phyloP scores from a whole-genome alignment of 2,113 vertebrate genomes.

The Aramus guarauna region DNA sequence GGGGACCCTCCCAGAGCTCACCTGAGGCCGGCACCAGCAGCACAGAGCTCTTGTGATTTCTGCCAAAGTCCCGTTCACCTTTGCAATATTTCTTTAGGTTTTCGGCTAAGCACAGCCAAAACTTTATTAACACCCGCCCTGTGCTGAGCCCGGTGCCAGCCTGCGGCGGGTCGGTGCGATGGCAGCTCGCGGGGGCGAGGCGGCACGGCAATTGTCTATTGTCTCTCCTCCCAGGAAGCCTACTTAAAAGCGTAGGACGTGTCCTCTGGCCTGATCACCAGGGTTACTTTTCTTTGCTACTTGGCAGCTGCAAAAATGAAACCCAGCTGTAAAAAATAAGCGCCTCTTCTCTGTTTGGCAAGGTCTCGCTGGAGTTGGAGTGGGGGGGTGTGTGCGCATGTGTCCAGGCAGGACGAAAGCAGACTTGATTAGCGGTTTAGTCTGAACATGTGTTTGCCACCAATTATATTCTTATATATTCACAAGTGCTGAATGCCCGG shows the following conservation, averaged over 20 bases:
- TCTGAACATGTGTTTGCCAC: background rate
- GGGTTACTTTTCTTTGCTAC: slow-evolving; percentile 26
- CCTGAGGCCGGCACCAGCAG: background rate
- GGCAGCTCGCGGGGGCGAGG: background rate
- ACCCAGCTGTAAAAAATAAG: slow-evolving; percentile 14
- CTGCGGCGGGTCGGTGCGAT: accelerated
- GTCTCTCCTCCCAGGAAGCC: background rate
- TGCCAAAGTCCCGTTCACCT: background rate
- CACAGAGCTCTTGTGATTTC: accelerated
- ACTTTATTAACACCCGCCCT: background rate
- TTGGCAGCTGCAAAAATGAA: slow-evolving; percentile 41
- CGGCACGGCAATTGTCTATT: background rate
- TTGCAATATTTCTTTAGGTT: background rate
- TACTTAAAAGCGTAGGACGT: background rate
- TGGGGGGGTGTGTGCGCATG: background rate
- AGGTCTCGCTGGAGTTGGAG: background rate
- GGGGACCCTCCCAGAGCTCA: background rate
- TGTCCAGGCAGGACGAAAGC: background rate
- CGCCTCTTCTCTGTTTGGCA: slow-evolving; percentile 2
- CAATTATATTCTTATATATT: background rate
- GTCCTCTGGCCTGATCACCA: slow-evolving; percentile 24
- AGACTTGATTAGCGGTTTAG: background rate
- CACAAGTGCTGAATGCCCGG: background rate
- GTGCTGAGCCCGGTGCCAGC: background rate
- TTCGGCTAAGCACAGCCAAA: background rate